Conservation (phyloP, 2,888 invertebrate species). For the Andrena dorsata region DNA sequence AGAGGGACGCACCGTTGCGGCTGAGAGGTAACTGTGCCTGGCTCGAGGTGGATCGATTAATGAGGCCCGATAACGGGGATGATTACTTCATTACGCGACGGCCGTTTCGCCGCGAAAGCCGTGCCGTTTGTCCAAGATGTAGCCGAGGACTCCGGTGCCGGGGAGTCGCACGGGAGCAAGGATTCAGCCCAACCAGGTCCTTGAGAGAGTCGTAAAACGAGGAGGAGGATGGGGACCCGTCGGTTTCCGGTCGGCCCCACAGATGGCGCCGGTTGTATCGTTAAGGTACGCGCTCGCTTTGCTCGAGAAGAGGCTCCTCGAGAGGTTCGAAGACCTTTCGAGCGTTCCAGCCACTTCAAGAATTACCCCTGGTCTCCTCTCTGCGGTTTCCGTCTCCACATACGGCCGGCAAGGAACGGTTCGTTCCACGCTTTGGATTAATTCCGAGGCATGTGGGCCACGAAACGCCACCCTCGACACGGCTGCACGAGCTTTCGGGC, state of each 20-base stretch:
- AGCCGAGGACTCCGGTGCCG: slow-evolving; percentile 49
- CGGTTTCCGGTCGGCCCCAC: slow-evolving; percentile 51
- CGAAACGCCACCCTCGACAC: neutral
- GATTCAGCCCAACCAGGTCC: slow-evolving; percentile 66
- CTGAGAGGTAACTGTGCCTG: slow-evolving; percentile 40
- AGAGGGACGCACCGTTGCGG: neutral
- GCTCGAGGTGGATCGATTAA: slow-evolving; percentile 66
- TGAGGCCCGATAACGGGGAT: slow-evolving; percentile 71
- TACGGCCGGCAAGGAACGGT: neutral
- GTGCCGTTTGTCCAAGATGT: slow-evolving; percentile 69
- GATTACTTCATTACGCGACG: slow-evolving; percentile 72
- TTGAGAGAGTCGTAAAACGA: slow-evolving; percentile 63
- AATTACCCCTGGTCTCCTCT: slow-evolving; percentile 26
- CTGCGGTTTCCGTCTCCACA: neutral
- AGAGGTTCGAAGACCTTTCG: slow-evolving; percentile 62
- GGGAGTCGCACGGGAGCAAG: slow-evolving; percentile 58
- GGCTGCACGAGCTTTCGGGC: neutral
- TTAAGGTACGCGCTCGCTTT: slow-evolving; percentile 19
- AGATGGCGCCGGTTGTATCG: slow-evolving; percentile 70
- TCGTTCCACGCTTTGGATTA: neutral
- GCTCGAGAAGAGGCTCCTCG: slow-evolving; percentile 8
- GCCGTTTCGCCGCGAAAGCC: slow-evolving; percentile 63
- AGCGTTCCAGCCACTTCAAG: slow-evolving; percentile 33
- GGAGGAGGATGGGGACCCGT: slow-evolving; percentile 33
- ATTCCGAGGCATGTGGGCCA: neutral